These are phyloP conservation scores for Branchellion lobata DNA, from an alignment of 2,888 invertebrate species.

Conservation along the genomic window DNA sequence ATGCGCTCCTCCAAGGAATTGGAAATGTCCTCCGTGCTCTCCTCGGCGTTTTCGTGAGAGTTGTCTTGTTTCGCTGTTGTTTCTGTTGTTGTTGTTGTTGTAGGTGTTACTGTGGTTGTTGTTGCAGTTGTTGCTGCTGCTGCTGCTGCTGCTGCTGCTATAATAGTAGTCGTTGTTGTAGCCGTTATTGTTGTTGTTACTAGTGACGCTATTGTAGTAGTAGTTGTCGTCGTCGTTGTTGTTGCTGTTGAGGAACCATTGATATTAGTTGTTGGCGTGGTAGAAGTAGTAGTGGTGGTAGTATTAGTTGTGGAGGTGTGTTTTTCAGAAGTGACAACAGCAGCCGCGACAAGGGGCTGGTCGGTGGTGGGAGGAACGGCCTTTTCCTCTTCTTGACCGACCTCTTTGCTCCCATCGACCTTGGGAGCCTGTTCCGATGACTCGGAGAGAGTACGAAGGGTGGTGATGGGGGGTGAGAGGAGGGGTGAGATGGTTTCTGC, in stretches of 20 bases:
- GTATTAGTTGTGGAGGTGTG: no score
- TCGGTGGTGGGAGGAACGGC: neutral
- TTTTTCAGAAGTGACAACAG: no score
- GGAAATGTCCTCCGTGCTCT: slow-evolving; percentile 22
- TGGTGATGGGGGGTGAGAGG: neutral
- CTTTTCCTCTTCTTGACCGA: neutral
- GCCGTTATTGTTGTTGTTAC: neutral
- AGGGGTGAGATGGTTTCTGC: neutral
- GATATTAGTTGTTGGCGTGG: neutral
- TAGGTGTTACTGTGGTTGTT: slow-evolving; percentile 1
- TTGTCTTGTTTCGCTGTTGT: slow-evolving; percentile 1
- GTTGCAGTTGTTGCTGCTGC: neutral
- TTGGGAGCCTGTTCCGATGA: neutral
- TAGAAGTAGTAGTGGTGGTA: no score
- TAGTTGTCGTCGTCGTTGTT: neutral
- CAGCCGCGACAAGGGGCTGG: neutral
- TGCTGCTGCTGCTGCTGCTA: neutral
- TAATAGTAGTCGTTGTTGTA: neutral
- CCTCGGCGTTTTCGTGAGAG: slow-evolving; percentile 8
- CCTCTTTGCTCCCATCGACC: neutral
- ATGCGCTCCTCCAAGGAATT: slow-evolving; percentile 82
- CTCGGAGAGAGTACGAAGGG: neutral
- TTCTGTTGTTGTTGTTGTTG: slow-evolving; percentile 4
- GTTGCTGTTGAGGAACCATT: neutral
- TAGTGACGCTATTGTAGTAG: neutral